These are phyloP conservation scores for Pristis pectinata DNA, from an alignment of 2,797 vertebrate species.

Conservation along the genomic window DNA sequence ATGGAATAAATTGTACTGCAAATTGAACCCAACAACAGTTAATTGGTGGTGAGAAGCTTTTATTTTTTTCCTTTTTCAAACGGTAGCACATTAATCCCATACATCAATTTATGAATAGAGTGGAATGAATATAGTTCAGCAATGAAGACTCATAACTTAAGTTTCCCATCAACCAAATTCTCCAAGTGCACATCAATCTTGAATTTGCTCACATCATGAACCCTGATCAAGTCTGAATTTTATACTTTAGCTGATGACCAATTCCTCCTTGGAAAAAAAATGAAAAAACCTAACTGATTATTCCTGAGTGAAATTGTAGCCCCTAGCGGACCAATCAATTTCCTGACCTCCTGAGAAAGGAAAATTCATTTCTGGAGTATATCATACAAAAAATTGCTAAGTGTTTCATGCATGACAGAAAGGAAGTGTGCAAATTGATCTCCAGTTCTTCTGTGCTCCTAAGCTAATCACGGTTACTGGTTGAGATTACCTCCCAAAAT, in stretches of 20 bases:
- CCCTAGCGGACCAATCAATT: not conserved
- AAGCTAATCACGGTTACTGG: not conserved
- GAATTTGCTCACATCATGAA: not conserved
- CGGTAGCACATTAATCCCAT: not conserved
- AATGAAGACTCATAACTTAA: not conserved
- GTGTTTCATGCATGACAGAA: not conserved
- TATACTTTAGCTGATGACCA: not conserved
- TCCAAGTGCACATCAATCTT: not conserved
- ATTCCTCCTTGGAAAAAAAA: not conserved
- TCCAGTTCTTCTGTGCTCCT: not conserved
- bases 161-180: not conserved
- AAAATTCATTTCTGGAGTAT: not conserved
- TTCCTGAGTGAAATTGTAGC: not conserved
- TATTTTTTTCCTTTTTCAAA: not conserved
- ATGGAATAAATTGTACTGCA: not conserved
- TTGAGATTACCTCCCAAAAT: not conserved
- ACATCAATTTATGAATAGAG: not conserved
- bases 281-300: not conserved
- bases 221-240: not conserved
- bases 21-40: not conserved
- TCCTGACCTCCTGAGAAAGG: slow-evolving; percentile 13
- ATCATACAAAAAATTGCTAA: not conserved
- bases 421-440: not conserved
- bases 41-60: not conserved
- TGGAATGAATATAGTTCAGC: not conserved